Conservation (phyloP, 2,888 invertebrate genomes). For the Drosophila sordidula region DNA sequence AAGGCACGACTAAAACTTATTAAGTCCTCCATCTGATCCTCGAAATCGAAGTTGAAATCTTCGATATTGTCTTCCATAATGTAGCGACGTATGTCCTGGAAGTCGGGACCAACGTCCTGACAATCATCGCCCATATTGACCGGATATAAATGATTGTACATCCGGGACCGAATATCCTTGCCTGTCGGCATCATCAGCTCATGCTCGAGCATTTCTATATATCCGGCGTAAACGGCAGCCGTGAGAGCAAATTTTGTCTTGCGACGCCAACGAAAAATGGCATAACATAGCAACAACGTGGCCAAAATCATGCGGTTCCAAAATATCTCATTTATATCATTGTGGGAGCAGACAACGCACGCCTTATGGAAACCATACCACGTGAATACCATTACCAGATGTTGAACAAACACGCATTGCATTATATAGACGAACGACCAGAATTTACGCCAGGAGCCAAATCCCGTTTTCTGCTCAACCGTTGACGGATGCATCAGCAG, state of each 20-base stretch:
- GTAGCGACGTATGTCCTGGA: too few species aligned
- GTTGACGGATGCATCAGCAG: neutral
- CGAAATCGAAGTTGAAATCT: too few species aligned
- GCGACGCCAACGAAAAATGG: neutral
- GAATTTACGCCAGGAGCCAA: neutral
- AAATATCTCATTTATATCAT: neutral
- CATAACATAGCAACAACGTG: neutral
- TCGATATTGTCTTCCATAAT: too few species aligned
- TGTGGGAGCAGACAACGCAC: neutral
- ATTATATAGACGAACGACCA: neutral
- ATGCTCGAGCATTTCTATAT: too few species aligned
- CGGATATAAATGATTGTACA: too few species aligned
- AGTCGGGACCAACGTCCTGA: too few species aligned
- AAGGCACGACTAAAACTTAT: too few species aligned
- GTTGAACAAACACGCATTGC: neutral
- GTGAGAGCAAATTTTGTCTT: neutral
- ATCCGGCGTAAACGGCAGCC: too few species aligned
- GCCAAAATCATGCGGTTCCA: neutral
- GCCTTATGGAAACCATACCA: neutral
- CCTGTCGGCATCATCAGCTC: too few species aligned
- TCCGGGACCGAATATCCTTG: too few species aligned
- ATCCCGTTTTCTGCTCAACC: neutral
- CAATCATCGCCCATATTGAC: too few species aligned
- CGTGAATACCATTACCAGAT: neutral
- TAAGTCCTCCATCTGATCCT: too few species aligned